Evolutionary conservation across 2,797 vertebrate species (phyloP).

Genomic region (Heteromormyrus szaboi): DNA sequence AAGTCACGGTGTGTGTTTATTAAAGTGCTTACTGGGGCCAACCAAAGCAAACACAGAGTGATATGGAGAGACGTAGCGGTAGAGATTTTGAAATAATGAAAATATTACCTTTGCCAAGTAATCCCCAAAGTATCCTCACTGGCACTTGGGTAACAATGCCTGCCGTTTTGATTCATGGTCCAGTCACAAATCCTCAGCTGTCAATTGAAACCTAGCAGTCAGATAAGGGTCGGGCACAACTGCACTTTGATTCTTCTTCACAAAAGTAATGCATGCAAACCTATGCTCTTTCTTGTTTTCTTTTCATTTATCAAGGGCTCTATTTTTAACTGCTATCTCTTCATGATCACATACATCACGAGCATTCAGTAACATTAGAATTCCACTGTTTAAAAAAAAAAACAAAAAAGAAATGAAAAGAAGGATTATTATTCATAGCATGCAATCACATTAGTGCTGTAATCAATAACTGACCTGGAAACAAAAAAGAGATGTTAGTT

Average conservation of each 20-base stretch:
- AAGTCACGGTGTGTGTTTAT: constrained; percentile 23
- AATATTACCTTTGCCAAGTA: constrained; percentile 99
- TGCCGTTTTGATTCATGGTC: constrained; percentile 99
- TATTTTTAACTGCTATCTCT: neutral
- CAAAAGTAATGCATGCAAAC: constrained; percentile 77
- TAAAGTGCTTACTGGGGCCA: constrained; percentile 23
- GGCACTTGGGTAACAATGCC: constrained; percentile 99
- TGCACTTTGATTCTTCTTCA: constrained; percentile 68
- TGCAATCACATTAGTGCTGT: constrained; percentile 59
- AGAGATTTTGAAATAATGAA: constrained; percentile 93
- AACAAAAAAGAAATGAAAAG: constrained; percentile 39
- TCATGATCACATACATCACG: constrained; percentile 3
- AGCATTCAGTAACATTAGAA: constrained; percentile 25
- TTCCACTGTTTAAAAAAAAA: constrained; percentile 36
- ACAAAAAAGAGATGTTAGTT: constrained; percentile 56
- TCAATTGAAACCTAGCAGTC: constrained; percentile 99
- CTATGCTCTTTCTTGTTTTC: neutral
- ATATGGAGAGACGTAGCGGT: constrained; percentile 60
- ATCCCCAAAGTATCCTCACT: constrained; percentile 99
- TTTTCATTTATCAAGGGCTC: neutral
- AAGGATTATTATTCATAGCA: constrained; percentile 40
- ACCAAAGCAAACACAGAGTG: constrained; percentile 53
- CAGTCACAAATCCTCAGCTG: constrained; percentile 99
- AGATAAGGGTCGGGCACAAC: constrained; percentile 97
- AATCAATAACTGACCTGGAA: constrained; percentile 57